Conservation (phyloP, 2,113 vertebrate genomes). For the Dromiciops gliroides region DNA sequence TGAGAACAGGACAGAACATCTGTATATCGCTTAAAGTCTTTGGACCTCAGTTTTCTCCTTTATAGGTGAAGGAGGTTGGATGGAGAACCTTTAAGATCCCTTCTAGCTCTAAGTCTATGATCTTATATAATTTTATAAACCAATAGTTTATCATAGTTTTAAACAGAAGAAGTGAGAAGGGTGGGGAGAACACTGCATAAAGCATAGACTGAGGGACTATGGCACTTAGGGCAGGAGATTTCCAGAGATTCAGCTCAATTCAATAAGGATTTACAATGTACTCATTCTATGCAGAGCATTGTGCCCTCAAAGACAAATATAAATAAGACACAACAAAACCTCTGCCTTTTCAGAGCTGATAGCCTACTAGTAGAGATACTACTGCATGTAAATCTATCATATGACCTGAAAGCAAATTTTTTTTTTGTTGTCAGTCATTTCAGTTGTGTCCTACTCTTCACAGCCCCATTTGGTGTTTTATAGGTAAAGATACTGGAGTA, state of each 20-base stretch:
- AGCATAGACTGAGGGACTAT: background rate
- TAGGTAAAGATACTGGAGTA: background rate
- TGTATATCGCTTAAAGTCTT: background rate
- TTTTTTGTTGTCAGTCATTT: background rate
- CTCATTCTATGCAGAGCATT: background rate
- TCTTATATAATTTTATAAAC: background rate
- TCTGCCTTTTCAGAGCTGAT: background rate
- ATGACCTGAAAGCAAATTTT: background rate
- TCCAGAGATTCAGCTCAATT: background rate
- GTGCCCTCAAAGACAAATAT: background rate
- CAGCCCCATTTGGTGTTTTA: background rate
- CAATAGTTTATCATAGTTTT: background rate
- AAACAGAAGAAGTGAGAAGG: background rate
- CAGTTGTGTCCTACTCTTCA: background rate
- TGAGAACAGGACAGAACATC: background rate
- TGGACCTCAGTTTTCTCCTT: too few species aligned
- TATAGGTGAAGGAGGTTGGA: too few species aligned
- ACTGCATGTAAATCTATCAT: background rate
- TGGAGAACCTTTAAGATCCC: too few species aligned
- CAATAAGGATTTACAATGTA: background rate
- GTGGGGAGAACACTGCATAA: background rate
- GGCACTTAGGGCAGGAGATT: background rate
- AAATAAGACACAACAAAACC: background rate
- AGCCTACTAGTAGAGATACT: background rate
- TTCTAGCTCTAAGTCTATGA: background rate